Percentiles rank a stretch among this genome's conserved stretches.
Evolutionary conservation across 2,113 vertebrate genomes (phyloP).

Genomic region (Austrofundulus limnaeus): DNA sequence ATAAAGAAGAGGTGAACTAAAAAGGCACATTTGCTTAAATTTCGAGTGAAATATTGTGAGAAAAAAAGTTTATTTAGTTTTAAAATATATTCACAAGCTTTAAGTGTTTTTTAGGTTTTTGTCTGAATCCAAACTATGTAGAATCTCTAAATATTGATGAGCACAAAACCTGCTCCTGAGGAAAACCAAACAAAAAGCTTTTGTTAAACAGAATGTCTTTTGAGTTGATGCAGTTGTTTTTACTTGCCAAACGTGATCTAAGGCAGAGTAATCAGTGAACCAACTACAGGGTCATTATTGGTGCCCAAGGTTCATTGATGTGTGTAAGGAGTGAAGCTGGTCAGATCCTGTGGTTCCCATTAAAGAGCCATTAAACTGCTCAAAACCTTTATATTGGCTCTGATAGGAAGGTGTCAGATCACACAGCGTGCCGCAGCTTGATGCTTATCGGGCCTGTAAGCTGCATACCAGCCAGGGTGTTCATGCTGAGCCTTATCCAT

Average conservation of each 20-base stretch:
- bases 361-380: constrained; percentile 5
- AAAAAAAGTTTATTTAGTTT: too few relatives aligned
- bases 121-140: too few relatives aligned
- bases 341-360: not conserved
- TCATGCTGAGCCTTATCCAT: not conserved
- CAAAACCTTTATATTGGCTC: not conserved
- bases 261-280: not conserved
- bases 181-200: not conserved
- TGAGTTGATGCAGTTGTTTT: not conserved
- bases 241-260: not conserved
- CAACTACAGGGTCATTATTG: not conserved
- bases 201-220: not conserved
- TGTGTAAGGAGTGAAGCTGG: not conserved
- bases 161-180: not conserved
- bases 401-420: constrained; percentile 10
- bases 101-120: too few relatives aligned
- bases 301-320: constrained; percentile 9
- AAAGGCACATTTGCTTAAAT: too few relatives aligned
- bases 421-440: not conserved
- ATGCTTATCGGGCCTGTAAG: not conserved
- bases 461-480: not conserved
- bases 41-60: too few relatives aligned
- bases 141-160: too few relatives aligned
- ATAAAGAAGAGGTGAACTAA: too few relatives aligned
- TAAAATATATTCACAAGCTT: too few relatives aligned